phyloP scores from a whole-genome alignment of 1,140 invertebrate species.

The Pogonomyrmex californicus region DNA sequence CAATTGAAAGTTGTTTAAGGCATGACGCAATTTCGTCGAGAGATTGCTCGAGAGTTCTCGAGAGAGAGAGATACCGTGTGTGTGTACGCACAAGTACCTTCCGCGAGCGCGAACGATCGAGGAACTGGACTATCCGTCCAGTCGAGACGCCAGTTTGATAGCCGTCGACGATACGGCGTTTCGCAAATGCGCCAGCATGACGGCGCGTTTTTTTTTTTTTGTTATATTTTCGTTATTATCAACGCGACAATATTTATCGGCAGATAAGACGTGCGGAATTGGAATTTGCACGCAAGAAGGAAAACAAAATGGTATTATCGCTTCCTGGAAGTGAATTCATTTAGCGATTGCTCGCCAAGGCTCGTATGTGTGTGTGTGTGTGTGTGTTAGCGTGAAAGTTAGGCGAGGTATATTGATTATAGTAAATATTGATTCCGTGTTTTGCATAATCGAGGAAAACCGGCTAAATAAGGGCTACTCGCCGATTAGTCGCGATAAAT shows the following conservation, averaged over 20 bases:
- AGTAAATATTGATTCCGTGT: neutral
- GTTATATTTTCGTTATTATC: constrained; percentile 19
- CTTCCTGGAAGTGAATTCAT: constrained; percentile 14
- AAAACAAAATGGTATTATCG: neutral
- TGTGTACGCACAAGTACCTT: constrained; percentile 10
- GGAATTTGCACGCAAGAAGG: neutral
- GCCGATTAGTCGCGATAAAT: neutral
- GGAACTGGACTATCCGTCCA: constrained; percentile 2
- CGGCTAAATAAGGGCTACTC: neutral
- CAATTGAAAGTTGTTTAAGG: constrained; percentile 63
- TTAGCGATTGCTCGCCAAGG: neutral
- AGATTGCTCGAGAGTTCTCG: constrained; percentile 64
- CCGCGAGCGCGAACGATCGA: neutral
- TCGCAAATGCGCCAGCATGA: neutral
- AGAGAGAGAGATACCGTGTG: neutral
- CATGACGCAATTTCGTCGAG: constrained; percentile 63
- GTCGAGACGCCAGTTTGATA: neutral
- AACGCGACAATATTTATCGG: constrained; percentile 1
- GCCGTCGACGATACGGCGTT: neutral
- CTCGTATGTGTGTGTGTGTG: too few relatives aligned
- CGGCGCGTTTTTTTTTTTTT: too few relatives aligned
- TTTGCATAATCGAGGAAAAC: constrained; percentile 1
- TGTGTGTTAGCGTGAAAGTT: constrained; percentile 14
- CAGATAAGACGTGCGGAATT: neutral
- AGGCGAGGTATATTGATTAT: constrained; percentile 16